Conservation (phyloP, 2,888 invertebrate genomes). For the Dolichopus griseipennis region DNA sequence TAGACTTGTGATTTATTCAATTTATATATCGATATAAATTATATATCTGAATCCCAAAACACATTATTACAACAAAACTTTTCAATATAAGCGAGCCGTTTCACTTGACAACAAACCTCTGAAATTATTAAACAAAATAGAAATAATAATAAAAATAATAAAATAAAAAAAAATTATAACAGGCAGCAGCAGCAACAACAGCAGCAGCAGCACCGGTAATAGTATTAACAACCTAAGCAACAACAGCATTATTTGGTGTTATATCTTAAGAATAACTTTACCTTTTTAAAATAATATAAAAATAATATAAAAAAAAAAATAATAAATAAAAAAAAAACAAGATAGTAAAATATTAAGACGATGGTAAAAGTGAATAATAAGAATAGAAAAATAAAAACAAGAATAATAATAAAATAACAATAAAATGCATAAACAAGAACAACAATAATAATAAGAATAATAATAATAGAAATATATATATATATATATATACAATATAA, state of each 20-base stretch:
- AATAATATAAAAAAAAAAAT: neutral
- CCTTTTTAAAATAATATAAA: neutral
- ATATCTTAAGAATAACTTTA: neutral
- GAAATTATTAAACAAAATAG: neutral
- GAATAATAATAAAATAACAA: neutral
- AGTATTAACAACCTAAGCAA: neutral
- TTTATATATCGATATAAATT: too few species aligned
- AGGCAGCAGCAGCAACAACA: conserved; percentile 18
- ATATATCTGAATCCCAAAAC: too few species aligned
- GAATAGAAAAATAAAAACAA: neutral
- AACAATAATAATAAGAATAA: neutral
- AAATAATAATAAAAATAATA: neutral
- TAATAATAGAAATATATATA: too few species aligned
- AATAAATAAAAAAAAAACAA: neutral
- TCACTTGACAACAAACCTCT: too few species aligned
- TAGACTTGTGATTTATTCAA: too few species aligned
- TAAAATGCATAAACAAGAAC: neutral
- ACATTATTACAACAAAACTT: too few species aligned
- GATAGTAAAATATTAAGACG: too few species aligned
- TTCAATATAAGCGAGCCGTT: too few species aligned
- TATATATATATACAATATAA: too few species aligned
- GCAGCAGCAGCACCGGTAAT: conserved; percentile 13
- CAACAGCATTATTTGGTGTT: neutral
- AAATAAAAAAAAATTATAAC: conserved; percentile 10
- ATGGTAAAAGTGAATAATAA: neutral